Conservation (phyloP, 2,888 invertebrate species). For the Margaritifera margaritifera region DNA sequence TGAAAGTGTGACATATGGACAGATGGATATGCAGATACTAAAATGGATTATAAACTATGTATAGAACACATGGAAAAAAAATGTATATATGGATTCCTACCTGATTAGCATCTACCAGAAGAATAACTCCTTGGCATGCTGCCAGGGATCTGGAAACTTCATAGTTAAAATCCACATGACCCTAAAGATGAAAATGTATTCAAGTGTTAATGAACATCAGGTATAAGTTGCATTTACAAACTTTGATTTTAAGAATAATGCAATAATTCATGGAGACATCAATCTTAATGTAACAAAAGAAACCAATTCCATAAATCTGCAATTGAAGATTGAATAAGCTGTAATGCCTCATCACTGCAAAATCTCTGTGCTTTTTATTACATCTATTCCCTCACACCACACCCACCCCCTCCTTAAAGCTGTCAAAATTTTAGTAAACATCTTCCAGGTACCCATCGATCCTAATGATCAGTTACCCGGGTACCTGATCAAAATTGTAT, state of each 20-base stretch:
- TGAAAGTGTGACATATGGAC: no score
- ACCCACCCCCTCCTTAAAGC: no score
- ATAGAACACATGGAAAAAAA: background rate
- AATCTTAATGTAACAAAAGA: background rate
- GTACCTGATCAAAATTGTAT: no score
- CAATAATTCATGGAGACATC: background rate
- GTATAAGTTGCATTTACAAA: background rate
- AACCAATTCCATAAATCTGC: background rate
- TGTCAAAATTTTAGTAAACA: no score
- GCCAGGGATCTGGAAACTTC: conserved; percentile 93
- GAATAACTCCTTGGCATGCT: conserved; percentile 94
- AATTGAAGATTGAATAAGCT: no score
- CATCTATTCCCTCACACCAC: no score
- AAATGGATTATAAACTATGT: background rate
- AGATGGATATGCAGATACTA: no score
- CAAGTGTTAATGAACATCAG: background rate
- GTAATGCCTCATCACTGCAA: no score
- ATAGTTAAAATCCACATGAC: conserved; percentile 97
- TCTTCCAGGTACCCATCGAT: no score
- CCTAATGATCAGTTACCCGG: no score
- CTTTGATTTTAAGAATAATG: background rate
- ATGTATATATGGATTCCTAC: conserved; percentile 48
- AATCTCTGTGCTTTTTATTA: no score
- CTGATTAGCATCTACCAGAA: conserved; percentile 95
- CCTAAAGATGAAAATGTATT: conserved; percentile 72